These are phyloP conservation scores for Chaunax sp. DNA, from an alignment of 2,797 vertebrate species.

Conservation along the genomic window DNA sequence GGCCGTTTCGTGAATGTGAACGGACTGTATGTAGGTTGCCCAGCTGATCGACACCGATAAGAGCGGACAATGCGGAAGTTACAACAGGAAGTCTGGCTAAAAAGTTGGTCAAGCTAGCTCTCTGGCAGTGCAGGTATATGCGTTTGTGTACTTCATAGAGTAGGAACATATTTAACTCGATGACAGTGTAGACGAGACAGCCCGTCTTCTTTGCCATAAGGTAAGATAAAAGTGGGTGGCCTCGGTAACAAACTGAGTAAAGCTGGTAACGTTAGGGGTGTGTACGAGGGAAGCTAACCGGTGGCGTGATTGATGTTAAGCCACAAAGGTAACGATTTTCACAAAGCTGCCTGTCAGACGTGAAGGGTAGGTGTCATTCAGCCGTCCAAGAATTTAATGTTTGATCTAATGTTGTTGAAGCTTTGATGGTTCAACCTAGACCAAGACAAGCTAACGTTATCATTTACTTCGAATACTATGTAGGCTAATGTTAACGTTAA, in stretches of 20 bases:
- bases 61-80: conserved; percentile 77
- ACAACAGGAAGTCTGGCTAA: conserved; percentile 76
- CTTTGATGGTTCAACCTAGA: neutral
- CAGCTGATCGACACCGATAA: conserved; percentile 53
- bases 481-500: conserved; percentile 6
- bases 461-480: too few relatives aligned
- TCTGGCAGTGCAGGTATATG: conserved; percentile 14
- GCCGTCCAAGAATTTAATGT: neutral
- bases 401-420: neutral
- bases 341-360: neutral
- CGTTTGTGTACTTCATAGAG: neutral
- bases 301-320: neutral
- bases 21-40: neutral
- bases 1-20: neutral
- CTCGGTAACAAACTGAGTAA: conserved; percentile 4
- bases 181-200: conserved; percentile 26
- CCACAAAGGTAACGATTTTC: neutral
- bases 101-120: conserved; percentile 45
- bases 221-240: conserved; percentile 38
- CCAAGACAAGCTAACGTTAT: neutral
- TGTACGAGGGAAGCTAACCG: conserved; percentile 35
- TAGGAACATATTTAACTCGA: neutral
- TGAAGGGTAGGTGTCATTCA: conserved; percentile 10
- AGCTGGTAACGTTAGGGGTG: conserved; percentile 6
- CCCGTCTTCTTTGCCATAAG: conserved; percentile 23